These are phyloP conservation scores for Thelaira solivaga DNA, from an alignment of 2,888 invertebrate genomes.

Conservation along the genomic window DNA sequence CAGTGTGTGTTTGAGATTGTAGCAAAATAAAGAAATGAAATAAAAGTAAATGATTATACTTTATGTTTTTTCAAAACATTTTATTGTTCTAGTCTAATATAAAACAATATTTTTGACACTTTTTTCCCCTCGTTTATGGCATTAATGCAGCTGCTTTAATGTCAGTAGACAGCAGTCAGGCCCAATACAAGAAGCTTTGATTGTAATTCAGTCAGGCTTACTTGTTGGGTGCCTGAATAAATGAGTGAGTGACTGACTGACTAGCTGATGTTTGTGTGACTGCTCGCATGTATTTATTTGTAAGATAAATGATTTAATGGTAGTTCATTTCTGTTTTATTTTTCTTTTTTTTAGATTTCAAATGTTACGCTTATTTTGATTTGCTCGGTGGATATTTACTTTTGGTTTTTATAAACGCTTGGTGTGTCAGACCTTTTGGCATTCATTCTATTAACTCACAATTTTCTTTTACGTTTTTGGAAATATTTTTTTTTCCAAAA, in stretches of 20 bases:
- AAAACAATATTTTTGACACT: conserved; percentile 65
- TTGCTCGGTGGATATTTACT: conserved; percentile 75
- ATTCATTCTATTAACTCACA: conserved; percentile 20
- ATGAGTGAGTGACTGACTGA: conserved; percentile 18
- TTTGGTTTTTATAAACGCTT: conserved; percentile 73
- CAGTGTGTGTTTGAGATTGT: background rate
- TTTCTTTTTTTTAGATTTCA: conserved; percentile 42
- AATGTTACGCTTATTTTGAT: conserved; percentile 71
- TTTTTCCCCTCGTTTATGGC: conserved; percentile 49
- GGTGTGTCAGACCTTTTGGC: conserved; percentile 67
- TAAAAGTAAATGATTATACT: conserved; percentile 49
- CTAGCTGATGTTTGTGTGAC: conserved; percentile 25
- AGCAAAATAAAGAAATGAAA: conserved; percentile 13
- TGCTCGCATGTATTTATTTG: conserved; percentile 32
- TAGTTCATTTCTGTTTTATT: too few relatives aligned
- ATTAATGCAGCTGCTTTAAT: conserved; percentile 47
- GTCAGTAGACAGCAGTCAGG: too few relatives aligned
- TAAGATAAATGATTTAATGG: conserved; percentile 63
- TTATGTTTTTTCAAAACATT: conserved; percentile 32
- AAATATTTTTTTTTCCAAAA: background rate
- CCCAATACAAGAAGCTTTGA: conserved; percentile 48
- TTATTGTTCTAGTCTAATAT: conserved; percentile 59
- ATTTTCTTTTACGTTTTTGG: background rate
- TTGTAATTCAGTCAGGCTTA: too few relatives aligned
- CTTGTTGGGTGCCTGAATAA: conserved; percentile 31